Evolutionary conservation across 1,140 invertebrate genomes (phyloP).

Genomic region (Drosophila saltans): DNA sequence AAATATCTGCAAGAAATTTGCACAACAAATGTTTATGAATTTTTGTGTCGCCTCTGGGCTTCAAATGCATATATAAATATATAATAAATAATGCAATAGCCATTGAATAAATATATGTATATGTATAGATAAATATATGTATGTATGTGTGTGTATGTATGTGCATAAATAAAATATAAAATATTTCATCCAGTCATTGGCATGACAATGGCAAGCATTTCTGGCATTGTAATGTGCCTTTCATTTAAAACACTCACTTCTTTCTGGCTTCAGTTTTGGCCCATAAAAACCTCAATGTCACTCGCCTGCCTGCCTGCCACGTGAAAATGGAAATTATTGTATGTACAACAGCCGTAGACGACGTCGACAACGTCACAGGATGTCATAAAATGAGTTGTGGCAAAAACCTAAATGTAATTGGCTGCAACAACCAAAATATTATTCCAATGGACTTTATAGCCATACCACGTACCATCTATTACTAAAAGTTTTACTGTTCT

Average conservation of each 20-base stretch:
- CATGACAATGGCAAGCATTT: constrained; percentile 36
- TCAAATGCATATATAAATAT: constrained; percentile 50
- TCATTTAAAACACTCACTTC: constrained; percentile 43
- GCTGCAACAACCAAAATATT: constrained; percentile 12
- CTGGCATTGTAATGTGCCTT: constrained; percentile 45
- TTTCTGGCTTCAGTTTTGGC: constrained; percentile 15
- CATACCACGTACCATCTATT: too few species aligned
- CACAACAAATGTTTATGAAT: constrained; percentile 82
- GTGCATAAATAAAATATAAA: constrained; percentile 61
- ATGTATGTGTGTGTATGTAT: constrained; percentile 58
- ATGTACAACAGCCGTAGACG: constrained; percentile 52
- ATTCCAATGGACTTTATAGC: too few species aligned
- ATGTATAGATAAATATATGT: constrained; percentile 20
- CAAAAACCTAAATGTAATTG: constrained; percentile 51
- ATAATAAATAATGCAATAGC: constrained; percentile 59
- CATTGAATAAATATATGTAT: constrained; percentile 48
- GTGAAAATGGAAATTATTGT: constrained; percentile 53
- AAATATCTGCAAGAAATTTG: constrained; percentile 66
- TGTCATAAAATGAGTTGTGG: constrained; percentile 76
- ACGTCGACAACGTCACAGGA: constrained; percentile 46
- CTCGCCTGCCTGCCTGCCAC: constrained; percentile 46
- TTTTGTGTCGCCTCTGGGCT: constrained; percentile 37
- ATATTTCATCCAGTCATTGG: constrained; percentile 27
- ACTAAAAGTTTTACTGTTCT: too few species aligned
- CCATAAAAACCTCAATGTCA: constrained; percentile 62